phyloP scores from a whole-genome alignment of 1,140 invertebrate genomes.

The Chironomus striatipennis region DNA sequence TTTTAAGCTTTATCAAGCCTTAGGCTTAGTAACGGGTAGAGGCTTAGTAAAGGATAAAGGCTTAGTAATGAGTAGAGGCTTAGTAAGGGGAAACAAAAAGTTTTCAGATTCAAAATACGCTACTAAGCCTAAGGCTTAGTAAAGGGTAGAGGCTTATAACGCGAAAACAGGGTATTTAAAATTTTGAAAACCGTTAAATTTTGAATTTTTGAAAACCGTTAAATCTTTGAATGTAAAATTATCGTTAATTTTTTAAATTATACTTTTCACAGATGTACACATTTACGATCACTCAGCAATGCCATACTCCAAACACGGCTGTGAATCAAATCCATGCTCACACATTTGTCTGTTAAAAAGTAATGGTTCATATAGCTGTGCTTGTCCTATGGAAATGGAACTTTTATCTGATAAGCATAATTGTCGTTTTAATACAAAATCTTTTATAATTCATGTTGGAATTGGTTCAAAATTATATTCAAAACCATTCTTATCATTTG shows the following conservation, averaged over 20 bases:
- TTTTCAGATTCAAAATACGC: too few relatives aligned
- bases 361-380: constrained; percentile 53
- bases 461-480: constrained; percentile 37
- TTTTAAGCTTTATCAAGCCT: too few relatives aligned
- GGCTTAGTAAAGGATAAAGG: too few relatives aligned
- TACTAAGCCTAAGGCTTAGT: too few relatives aligned
- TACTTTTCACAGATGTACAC: constrained; percentile 43
- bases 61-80: too few relatives aligned
- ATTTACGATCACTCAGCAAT: constrained; percentile 58
- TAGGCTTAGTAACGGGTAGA: too few relatives aligned
- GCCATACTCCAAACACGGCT: constrained; percentile 55
- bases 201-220: background rate
- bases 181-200: background rate
- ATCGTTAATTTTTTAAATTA: background rate
- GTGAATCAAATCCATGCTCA: constrained; percentile 55
- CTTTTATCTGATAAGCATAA: constrained; percentile 43
- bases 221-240: too few relatives aligned
- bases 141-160: too few relatives aligned
- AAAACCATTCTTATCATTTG: constrained; percentile 44
- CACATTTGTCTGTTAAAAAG: constrained; percentile 72
- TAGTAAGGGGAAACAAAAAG: too few relatives aligned
- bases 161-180: too few relatives aligned
- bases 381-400: constrained; percentile 64
- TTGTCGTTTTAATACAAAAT: constrained; percentile 43
- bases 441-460: constrained; percentile 40